Conservation (phyloP, 2,113 vertebrate species). For the Vulpes vulpes region DNA sequence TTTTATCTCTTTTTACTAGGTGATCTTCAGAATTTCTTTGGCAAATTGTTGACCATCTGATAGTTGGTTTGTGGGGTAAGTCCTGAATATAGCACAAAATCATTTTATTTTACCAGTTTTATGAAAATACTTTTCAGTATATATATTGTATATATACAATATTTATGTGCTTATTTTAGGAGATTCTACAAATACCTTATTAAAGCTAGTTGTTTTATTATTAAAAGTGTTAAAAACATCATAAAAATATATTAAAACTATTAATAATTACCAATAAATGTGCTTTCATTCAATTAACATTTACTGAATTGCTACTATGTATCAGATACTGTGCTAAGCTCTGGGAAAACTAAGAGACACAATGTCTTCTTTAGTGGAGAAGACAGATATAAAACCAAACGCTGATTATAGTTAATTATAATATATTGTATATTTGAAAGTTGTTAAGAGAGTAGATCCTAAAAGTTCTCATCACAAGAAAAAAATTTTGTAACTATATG, state of each 20-base stretch:
- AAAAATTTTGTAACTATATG: not conserved
- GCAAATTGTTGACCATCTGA: conserved; percentile 1
- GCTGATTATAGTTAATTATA: not conserved
- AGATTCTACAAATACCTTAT: conserved; percentile 13
- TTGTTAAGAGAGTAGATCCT: not conserved
- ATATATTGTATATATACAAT: conserved; percentile 1
- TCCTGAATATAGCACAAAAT: not conserved
- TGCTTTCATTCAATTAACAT: conserved; percentile 38
- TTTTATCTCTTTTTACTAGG: not conserved
- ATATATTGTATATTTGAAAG: not conserved
- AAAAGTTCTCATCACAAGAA: not conserved
- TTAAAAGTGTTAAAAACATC: conserved; percentile 32
- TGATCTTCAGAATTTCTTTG: conserved; percentile 3
- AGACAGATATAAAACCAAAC: not conserved
- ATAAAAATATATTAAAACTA: conserved; percentile 43
- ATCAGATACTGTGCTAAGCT: not conserved
- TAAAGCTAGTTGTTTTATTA: conserved; percentile 53
- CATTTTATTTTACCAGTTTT: conserved; percentile 36
- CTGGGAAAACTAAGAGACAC: not conserved
- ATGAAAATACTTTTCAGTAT: conserved; percentile 19
- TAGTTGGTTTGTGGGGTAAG: not conserved
- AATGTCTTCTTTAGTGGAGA: not conserved
- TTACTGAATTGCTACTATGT: not conserved
- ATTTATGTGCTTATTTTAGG: conserved; percentile 48
- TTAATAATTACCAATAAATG: not conserved